Percentiles rank a stretch among this genome's conserved stretches.
Conservation (phyloP, 2,113 vertebrate species). For the Nymphicus hollandicus region DNA sequence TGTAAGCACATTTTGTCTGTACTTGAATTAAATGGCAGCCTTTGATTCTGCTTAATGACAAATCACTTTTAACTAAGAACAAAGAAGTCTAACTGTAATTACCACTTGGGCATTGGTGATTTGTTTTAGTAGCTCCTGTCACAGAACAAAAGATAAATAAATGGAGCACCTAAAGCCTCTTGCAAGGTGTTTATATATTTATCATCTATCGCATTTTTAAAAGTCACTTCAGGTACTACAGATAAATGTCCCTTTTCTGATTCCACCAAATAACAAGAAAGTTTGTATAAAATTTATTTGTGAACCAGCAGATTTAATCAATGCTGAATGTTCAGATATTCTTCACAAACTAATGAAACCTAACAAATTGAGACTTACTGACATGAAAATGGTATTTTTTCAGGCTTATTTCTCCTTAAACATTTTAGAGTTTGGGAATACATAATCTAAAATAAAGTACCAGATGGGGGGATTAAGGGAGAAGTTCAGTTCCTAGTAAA, state of each 20-base stretch:
- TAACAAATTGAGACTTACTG: background rate
- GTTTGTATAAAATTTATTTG: background rate
- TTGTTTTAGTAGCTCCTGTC: constrained; percentile 15
- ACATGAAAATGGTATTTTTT: background rate
- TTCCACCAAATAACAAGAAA: background rate
- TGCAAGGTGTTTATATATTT: background rate
- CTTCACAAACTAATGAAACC: background rate
- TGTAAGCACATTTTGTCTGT: background rate
- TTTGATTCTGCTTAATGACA: constrained; percentile 51
- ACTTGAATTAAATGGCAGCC: constrained; percentile 16
- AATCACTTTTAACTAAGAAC: constrained; percentile 35
- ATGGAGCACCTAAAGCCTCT: background rate
- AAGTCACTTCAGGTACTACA: background rate
- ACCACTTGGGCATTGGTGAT: background rate
- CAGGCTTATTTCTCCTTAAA: background rate
- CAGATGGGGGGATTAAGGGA: fast-evolving
- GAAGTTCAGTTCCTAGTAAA: background rate
- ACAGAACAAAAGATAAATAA: background rate
- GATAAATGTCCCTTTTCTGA: background rate
- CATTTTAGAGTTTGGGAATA: background rate
- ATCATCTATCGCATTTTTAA: background rate
- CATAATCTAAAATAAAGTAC: background rate
- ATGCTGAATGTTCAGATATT: background rate
- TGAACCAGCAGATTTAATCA: background rate
- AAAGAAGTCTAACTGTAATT: constrained; percentile 42